These are phyloP conservation scores for Solenopsis invicta DNA, from an alignment of 1,140 invertebrate genomes.

Conservation along the genomic window DNA sequence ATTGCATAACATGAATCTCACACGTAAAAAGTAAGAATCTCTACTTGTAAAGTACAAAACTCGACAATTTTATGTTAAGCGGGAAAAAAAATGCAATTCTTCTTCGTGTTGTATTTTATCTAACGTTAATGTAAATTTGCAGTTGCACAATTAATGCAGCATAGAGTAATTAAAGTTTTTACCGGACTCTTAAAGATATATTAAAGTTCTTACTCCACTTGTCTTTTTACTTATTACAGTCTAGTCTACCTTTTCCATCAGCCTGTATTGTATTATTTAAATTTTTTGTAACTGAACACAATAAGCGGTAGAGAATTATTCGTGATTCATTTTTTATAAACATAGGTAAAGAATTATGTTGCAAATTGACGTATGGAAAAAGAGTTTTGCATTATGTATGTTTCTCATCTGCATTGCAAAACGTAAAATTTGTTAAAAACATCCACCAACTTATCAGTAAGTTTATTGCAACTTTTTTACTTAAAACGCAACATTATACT, in stretches of 20 bases:
- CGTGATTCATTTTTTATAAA: background rate
- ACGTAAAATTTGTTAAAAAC: background rate
- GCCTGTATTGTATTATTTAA: background rate
- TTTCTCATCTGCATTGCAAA: conserved; percentile 19
- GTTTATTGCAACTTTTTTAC: conserved; percentile 12
- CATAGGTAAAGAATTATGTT: background rate
- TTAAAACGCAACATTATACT: background rate
- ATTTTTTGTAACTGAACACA: background rate
- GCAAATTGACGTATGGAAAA: background rate
- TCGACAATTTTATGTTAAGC: background rate
- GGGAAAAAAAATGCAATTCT: background rate
- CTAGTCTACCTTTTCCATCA: background rate
- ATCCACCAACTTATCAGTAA: background rate
- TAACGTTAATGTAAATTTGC: conserved; percentile 25
- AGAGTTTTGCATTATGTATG: background rate
- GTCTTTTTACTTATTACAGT: conserved; percentile 2
- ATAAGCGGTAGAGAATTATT: background rate
- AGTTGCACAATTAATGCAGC: background rate
- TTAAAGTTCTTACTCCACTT: background rate
- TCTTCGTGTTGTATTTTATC: conserved; percentile 21
- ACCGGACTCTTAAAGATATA: background rate
- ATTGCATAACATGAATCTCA: background rate
- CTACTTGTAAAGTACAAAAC: background rate
- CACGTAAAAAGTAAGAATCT: background rate
- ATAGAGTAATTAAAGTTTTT: background rate